These are phyloP conservation scores for Triplophysa rosa DNA, from an alignment of 2,113 vertebrate species.

Conservation along the genomic window DNA sequence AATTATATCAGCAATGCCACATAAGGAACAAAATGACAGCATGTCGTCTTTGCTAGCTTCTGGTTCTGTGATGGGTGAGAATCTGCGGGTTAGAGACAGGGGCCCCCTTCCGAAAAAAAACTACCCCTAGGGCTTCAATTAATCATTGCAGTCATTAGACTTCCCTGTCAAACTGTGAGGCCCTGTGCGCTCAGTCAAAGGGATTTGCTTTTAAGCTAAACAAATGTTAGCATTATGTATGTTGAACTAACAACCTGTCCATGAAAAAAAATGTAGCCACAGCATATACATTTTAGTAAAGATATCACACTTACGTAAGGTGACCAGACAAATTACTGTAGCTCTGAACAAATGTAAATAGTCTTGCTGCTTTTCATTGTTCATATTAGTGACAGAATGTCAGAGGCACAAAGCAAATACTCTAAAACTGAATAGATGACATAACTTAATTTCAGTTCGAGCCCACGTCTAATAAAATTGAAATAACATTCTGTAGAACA, in stretches of 20 bases:
- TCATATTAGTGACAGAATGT: not conserved
- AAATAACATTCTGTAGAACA: not conserved
- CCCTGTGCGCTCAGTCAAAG: slow-evolving; percentile 79
- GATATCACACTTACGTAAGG: slow-evolving; percentile 35
- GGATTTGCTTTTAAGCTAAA: slow-evolving; percentile 59
- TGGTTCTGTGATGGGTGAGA: slow-evolving; percentile 64
- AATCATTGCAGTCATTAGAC: slow-evolving; percentile 86
- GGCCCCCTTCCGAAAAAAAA: slow-evolving; percentile 80
- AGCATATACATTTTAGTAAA: slow-evolving; percentile 39
- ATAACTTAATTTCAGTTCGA: too few relatives aligned
- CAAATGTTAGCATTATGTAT: slow-evolving; percentile 55
- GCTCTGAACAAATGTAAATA: not conserved
- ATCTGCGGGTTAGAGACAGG: slow-evolving; percentile 79
- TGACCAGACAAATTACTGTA: slow-evolving; percentile 27
- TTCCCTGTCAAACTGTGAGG: slow-evolving; percentile 81
- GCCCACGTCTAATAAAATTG: too few relatives aligned
- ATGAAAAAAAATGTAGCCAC: slow-evolving; percentile 46
- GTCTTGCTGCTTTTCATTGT: not conserved
- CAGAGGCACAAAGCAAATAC: not conserved
- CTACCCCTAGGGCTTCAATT: slow-evolving; percentile 82
- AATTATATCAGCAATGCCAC: not conserved
- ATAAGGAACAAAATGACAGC: slow-evolving; percentile 33
- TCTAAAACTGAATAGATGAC: too few relatives aligned
- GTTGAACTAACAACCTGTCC: slow-evolving; percentile 47
- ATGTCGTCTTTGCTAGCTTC: not conserved